Conservation (phyloP, 2,888 invertebrate species). For the Leucophenga montana region DNA sequence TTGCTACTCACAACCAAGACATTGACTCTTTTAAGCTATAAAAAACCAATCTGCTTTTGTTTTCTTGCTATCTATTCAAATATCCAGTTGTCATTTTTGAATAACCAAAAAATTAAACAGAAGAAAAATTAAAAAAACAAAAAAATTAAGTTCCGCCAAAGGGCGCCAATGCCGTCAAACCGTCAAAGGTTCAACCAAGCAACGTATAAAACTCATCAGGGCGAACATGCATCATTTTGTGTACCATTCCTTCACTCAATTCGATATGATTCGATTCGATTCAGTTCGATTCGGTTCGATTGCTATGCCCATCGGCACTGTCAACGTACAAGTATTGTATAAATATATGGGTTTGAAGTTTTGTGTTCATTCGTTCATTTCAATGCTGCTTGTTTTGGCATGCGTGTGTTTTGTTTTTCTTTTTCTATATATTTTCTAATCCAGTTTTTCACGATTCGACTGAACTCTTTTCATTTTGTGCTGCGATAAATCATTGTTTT, state of each 20-base stretch:
- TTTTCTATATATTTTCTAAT: conserved; percentile 6
- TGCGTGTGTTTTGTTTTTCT: conserved; percentile 2
- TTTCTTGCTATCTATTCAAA: neutral
- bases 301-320: conserved; percentile 17
- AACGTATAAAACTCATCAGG: neutral
- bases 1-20: no score
- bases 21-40: no score
- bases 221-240: neutral
- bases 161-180: neutral
- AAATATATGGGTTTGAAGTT: neutral
- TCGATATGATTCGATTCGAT: no score
- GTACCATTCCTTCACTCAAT: neutral
- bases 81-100: neutral
- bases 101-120: no score
- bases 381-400: conserved; percentile 12
- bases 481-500: conserved; percentile 25
- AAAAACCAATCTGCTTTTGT: no score
- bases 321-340: conserved; percentile 5
- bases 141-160: no score
- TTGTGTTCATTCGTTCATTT: conserved; percentile 7
- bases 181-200: neutral
- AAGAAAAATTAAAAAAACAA: no score
- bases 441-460: no score
- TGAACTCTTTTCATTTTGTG: conserved; percentile 10
- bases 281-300: neutral